Evolutionary conservation across 1,140 invertebrate genomes (phyloP).

Genomic region (Polypedilum vanderplanki): DNA sequence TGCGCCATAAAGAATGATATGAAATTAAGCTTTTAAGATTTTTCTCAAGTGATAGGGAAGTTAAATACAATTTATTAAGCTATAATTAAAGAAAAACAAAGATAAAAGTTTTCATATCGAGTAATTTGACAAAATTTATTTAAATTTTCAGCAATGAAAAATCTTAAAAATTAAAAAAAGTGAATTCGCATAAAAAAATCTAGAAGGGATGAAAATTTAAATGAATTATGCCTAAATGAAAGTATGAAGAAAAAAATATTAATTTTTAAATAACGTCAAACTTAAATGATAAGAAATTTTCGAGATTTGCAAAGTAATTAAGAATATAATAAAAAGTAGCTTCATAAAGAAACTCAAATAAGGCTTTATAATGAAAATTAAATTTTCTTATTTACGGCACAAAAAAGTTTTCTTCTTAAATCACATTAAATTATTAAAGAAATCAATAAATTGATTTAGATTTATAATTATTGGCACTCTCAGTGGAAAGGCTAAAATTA

Average conservation of each 20-base stretch:
- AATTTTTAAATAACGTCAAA: too few relatives aligned
- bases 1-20: constrained; percentile 10
- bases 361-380: background rate
- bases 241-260: too few relatives aligned
- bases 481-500: background rate
- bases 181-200: too few relatives aligned
- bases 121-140: too few relatives aligned
- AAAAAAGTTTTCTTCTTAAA: background rate
- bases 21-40: background rate
- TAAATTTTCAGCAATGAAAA: too few relatives aligned
- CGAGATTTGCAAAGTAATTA: background rate
- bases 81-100: too few relatives aligned
- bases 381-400: background rate
- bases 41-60: background rate
- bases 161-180: too few relatives aligned
- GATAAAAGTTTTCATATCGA: too few relatives aligned
- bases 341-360: background rate
- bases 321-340: background rate
- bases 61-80: background rate
- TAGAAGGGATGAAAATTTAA: too few relatives aligned
- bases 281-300: background rate
- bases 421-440: background rate
- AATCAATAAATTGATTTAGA: background rate
- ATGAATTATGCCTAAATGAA: too few relatives aligned
- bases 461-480: background rate